phyloP scores from a whole-genome alignment of 2,113 vertebrate genomes.

The Tamias sibiricus region DNA sequence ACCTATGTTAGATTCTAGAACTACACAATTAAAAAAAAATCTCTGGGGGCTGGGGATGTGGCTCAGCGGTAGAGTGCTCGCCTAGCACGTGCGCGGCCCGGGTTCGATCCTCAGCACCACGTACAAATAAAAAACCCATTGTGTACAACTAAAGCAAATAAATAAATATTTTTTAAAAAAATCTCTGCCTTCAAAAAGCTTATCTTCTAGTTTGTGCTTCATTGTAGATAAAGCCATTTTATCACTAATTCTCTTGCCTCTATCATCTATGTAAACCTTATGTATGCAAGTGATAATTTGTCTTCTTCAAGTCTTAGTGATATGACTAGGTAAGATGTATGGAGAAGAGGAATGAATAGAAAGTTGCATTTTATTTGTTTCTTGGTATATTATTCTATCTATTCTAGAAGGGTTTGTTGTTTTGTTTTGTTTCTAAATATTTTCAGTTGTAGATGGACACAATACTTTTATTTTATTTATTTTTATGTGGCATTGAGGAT shows the following conservation, averaged over 20 bases:
- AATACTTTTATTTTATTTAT: too few relatives aligned
- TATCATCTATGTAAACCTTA: neutral
- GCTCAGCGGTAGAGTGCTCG: too few relatives aligned
- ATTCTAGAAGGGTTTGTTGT: neutral
- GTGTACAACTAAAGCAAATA: too few relatives aligned
- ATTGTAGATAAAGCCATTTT: neutral
- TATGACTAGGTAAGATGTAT: neutral
- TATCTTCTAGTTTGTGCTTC: constrained; percentile 28
- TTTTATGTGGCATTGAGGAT: too few relatives aligned
- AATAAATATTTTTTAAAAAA: too few relatives aligned
- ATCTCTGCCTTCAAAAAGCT: constrained; percentile 41
- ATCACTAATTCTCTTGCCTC: constrained; percentile 16
- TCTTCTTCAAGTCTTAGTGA: constrained; percentile 42
- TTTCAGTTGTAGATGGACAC: too few relatives aligned
- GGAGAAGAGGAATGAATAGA: neutral
- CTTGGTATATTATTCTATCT: constrained; percentile 41
- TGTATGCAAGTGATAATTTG: neutral
- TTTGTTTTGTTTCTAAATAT: neutral
- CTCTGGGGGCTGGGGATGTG: too few relatives aligned
- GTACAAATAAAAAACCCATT: too few relatives aligned
- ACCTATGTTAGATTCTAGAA: constrained; percentile 2
- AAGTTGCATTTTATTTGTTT: constrained; percentile 13
- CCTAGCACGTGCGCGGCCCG: too few relatives aligned
- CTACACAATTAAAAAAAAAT: neutral
- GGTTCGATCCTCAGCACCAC: too few relatives aligned